Evolutionary conservation across 1,140 invertebrate genomes (phyloP).

Genomic region (Scaptomyza hsui): DNA sequence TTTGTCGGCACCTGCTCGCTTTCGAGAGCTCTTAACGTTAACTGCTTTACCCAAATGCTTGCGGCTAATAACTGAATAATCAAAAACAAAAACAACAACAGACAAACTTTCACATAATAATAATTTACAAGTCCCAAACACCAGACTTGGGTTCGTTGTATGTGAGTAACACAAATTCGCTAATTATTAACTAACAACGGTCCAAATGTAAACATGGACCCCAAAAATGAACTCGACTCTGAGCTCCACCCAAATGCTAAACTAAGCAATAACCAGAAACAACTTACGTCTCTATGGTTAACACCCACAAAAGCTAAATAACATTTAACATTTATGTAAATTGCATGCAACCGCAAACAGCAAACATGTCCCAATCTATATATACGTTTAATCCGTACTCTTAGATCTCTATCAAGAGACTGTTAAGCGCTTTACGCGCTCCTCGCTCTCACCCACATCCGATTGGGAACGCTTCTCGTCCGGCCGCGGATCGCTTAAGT

Average conservation of each 20-base stretch:
- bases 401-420: slow-evolving; percentile 83
- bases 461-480: slow-evolving; percentile 80
- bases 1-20: slow-evolving; percentile 3
- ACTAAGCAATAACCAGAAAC: slow-evolving; percentile 30
- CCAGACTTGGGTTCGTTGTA: slow-evolving; percentile 34
- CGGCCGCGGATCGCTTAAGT: slow-evolving; percentile 71
- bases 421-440: slow-evolving; percentile 82
- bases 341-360: slow-evolving; percentile 26
- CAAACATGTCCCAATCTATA: slow-evolving; percentile 29
- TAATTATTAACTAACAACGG: slow-evolving; percentile 66
- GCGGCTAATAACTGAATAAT: slow-evolving; percentile 71
- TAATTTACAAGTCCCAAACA: slow-evolving; percentile 29
- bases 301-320: slow-evolving; percentile 49
- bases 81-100: slow-evolving; percentile 40
- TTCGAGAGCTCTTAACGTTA: slow-evolving; percentile 18
- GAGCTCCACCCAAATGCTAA: slow-evolving; percentile 46
- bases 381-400: slow-evolving; percentile 11
- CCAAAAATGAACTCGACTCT: slow-evolving; percentile 1
- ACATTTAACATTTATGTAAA: slow-evolving; percentile 45
- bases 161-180: slow-evolving; percentile 73
- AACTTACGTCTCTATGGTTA: slow-evolving; percentile 37
- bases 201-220: slow-evolving; percentile 29
- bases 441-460: slow-evolving; percentile 81
- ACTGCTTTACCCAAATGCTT: slow-evolving; percentile 63
- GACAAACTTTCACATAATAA: slow-evolving; percentile 68